phyloP scores from a whole-genome alignment of 2,113 vertebrate genomes.

The Onychorhynchus coronatus region DNA sequence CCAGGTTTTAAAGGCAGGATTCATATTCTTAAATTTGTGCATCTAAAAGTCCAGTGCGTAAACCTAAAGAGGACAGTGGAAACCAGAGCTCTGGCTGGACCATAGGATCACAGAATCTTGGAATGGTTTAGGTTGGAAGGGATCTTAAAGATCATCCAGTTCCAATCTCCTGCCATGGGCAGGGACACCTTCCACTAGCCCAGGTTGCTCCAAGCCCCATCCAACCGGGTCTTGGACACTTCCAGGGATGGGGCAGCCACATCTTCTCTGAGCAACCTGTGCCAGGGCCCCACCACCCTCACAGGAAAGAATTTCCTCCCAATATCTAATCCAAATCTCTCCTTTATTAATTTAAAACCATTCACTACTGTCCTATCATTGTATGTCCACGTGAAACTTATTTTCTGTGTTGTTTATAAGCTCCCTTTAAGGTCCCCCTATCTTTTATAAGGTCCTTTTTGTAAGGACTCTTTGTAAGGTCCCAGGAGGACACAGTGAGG shows the following conservation, averaged over 20 bases:
- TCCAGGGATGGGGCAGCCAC: not conserved
- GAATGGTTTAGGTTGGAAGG: not conserved
- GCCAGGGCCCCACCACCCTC: not conserved
- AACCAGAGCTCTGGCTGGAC: not conserved
- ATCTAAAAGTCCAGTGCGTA: not conserved
- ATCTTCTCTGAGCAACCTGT: not conserved
- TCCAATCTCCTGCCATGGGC: not conserved
- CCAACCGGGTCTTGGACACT: not conserved
- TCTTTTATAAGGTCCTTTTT: not conserved
- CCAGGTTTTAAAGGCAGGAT: not conserved
- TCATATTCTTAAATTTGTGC: not conserved
- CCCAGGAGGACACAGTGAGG: not conserved
- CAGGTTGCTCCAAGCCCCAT: accelerated
- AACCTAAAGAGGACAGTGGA: not conserved
- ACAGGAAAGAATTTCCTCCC: not conserved
- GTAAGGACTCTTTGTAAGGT: not conserved
- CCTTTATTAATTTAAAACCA: not conserved
- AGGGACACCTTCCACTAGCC: not conserved
- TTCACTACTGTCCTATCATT: not conserved
- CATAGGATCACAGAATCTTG: accelerated
- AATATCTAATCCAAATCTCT: not conserved
- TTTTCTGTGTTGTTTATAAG: not conserved
- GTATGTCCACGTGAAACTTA: not conserved
- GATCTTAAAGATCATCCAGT: not conserved
- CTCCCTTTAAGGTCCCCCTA: not conserved